Conservation (phyloP, 2,113 vertebrate genomes). For the Todiramphus saurophagus region DNA sequence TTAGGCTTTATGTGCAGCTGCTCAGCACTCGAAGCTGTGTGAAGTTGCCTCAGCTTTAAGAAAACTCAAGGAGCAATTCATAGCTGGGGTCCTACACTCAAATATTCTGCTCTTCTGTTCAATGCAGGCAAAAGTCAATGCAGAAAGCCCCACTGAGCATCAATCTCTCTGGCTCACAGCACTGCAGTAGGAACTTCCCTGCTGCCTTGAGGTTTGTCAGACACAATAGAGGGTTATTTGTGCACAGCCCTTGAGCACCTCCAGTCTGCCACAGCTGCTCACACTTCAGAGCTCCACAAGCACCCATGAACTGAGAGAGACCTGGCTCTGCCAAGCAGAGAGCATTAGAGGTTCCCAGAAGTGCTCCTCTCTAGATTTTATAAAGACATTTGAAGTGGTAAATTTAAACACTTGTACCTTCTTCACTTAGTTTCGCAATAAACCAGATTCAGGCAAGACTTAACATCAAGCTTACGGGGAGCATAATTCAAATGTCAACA, state of each 20-base stretch:
- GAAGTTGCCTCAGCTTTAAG: neutral
- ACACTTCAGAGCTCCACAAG: neutral
- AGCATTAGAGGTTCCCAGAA: neutral
- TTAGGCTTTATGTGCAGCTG: neutral
- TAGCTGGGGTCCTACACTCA: neutral
- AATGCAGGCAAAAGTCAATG: neutral
- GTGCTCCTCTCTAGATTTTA: neutral
- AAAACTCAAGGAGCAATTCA: neutral
- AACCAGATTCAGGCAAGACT: neutral
- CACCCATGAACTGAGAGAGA: neutral
- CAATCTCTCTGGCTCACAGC: neutral
- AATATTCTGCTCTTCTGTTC: neutral
- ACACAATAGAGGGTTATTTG: neutral
- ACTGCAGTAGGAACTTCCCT: neutral
- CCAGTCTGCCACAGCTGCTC: neutral
- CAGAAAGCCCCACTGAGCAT: neutral
- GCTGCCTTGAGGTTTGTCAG: neutral
- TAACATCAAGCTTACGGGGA: neutral
- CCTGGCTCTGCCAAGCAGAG: neutral
- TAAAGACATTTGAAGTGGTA: neutral
- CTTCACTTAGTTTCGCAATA: neutral
- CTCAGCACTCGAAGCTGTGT: rapidly evolving
- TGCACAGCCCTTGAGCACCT: neutral
- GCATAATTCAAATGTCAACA: neutral
- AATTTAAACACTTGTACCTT: neutral